Conservation (phyloP, 2,113 vertebrate genomes). For the Falco punctatus region DNA sequence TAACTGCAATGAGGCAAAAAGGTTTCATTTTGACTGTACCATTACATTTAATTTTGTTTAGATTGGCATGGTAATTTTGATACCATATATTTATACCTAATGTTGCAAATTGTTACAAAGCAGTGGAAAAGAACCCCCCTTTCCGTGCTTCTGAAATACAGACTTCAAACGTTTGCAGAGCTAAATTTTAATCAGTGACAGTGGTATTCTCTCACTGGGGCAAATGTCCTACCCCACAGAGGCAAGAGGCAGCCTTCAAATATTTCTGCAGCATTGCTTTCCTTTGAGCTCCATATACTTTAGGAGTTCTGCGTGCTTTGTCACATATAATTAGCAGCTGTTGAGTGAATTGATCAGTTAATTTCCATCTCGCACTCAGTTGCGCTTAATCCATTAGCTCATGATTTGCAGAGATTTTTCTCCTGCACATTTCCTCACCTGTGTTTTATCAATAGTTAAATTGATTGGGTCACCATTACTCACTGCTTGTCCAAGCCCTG, state of each 20-base stretch:
- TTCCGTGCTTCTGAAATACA: background rate
- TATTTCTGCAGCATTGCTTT: background rate
- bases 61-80: conserved; percentile 55
- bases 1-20: conserved; percentile 47
- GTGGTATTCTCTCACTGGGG: background rate
- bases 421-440: conserved; percentile 46
- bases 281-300: background rate
- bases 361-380: conserved; percentile 59
- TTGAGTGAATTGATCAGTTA: conserved; percentile 74
- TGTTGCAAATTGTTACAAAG: conserved; percentile 21
- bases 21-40: conserved; percentile 20
- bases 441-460: conserved; percentile 60
- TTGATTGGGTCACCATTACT: conserved; percentile 55
- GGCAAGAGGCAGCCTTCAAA: background rate
- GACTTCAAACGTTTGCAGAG: background rate
- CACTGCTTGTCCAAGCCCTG: conserved; percentile 2
- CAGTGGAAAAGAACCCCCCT: background rate
- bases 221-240: background rate
- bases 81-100: conserved; percentile 45
- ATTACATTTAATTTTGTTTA: conserved; percentile 55
- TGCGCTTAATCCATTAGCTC: conserved; percentile 70
- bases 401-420: conserved; percentile 61
- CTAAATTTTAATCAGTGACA: background rate
- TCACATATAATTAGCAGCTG: conserved; percentile 70
- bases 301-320: conserved; percentile 38